Percentiles rank a stretch among this genome's conserved stretches.
Conservation (phyloP, 2,888 invertebrate genomes). For the Nomada goodeniana region DNA sequence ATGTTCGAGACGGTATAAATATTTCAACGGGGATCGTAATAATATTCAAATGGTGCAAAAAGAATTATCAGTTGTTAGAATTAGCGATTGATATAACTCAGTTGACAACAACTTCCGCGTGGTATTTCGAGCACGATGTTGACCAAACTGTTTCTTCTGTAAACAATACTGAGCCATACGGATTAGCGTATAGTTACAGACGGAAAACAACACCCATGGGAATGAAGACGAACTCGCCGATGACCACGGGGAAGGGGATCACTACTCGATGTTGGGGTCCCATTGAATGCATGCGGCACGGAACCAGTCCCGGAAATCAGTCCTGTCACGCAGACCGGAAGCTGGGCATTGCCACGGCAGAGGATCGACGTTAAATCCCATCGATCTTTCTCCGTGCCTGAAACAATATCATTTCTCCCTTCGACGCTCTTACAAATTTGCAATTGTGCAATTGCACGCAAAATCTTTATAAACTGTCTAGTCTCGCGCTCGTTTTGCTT, state of each 20-base stretch:
- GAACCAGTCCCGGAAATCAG: conserved; percentile 73
- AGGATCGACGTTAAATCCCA: conserved; percentile 54
- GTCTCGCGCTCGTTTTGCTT: no score
- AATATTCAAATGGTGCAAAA: not conserved
- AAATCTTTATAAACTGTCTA: no score
- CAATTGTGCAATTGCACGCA: not conserved
- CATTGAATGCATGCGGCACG: conserved; percentile 66
- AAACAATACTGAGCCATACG: conserved; percentile 22
- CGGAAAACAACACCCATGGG: conserved; percentile 73
- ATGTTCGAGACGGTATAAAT: no score
- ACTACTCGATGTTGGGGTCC: conserved; percentile 63
- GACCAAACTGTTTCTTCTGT: not conserved
- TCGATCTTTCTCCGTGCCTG: conserved; percentile 34
- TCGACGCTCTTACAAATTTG: not conserved
- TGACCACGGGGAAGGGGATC: conserved; percentile 63
- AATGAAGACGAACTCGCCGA: conserved; percentile 61
- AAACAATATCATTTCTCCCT: not conserved
- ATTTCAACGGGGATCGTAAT: no score
- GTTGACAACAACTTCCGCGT: not conserved
- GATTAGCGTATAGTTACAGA: conserved; percentile 54
- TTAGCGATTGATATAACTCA: not conserved
- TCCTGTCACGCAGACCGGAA: conserved; percentile 72
- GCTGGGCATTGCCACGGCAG: conserved; percentile 54
- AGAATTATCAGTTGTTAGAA: not conserved
- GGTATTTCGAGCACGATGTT: not conserved